Conservation (phyloP, 2,113 vertebrate species). For the Sinocyclocheilus anshuiensis region DNA sequence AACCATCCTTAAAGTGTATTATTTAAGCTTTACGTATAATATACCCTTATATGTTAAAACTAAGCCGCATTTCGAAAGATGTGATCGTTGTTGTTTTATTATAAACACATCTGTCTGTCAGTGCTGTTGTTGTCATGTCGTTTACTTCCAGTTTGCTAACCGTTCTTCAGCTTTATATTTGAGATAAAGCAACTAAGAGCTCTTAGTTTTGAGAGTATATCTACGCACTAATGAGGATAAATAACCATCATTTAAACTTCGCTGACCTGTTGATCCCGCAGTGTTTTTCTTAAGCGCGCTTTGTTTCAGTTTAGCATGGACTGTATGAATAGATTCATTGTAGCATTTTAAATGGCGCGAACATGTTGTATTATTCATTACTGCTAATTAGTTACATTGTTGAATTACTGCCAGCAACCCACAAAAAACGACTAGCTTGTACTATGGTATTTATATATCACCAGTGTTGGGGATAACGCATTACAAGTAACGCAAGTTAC, state of each 20-base stretch:
- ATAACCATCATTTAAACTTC: neutral
- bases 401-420: neutral
- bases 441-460: neutral
- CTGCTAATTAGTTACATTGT: neutral
- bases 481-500: too few relatives aligned
- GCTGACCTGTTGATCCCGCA: neutral
- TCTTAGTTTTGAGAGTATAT: neutral
- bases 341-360: neutral
- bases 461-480: too few relatives aligned
- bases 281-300: slow-evolving; percentile 1
- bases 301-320: neutral
- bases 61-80: neutral
- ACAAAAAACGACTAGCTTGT: neutral
- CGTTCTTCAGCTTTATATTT: neutral
- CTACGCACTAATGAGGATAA: neutral
- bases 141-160: neutral
- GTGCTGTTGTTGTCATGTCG: slow-evolving; percentile 16
- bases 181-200: neutral
- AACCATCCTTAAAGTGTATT: neutral
- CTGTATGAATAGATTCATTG: neutral
- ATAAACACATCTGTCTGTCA: slow-evolving; percentile 29
- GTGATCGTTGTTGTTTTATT: neutral
- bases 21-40: neutral
- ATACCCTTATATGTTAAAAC: neutral
- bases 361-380: neutral